These are phyloP conservation scores for Mystacides longicornis DNA, from an alignment of 2,888 invertebrate genomes.

Conservation along the genomic window DNA sequence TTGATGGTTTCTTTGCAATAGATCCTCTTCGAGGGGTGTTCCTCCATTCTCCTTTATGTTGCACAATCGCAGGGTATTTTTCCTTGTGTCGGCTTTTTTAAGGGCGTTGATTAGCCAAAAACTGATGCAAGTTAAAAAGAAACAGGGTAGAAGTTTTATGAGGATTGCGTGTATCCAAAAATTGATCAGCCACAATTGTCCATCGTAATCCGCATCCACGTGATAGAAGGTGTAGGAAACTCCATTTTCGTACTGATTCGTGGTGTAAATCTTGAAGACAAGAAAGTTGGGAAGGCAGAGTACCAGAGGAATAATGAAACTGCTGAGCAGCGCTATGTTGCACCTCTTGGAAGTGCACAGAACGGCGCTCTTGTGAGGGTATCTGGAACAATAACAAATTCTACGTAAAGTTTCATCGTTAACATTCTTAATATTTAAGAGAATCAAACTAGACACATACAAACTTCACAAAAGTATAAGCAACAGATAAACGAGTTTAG, in stretches of 20 bases:
- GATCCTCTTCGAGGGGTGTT: constrained; percentile 33
- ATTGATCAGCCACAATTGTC: constrained; percentile 59
- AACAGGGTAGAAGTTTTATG: constrained; percentile 73
- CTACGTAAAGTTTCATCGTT: too few relatives aligned
- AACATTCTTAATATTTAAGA: too few relatives aligned
- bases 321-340: constrained; percentile 64
- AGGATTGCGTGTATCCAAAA: constrained; percentile 78
- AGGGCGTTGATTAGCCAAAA: constrained; percentile 64
- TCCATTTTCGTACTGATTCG: constrained; percentile 44
- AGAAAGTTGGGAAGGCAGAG: constrained; percentile 80
- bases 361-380: constrained; percentile 67
- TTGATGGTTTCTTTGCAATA: constrained; percentile 59
- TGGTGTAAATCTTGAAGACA: constrained; percentile 48
- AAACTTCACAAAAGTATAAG: too few relatives aligned
- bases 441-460: too few relatives aligned
- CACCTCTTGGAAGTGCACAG: constrained; percentile 73
- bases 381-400: too few relatives aligned
- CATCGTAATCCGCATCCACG: constrained; percentile 50
- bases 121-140: constrained; percentile 66
- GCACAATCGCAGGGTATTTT: constrained; percentile 60
- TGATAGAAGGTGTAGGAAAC: constrained; percentile 43
- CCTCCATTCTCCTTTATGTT: constrained; percentile 46
- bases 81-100: constrained; percentile 67
- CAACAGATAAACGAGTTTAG: too few relatives aligned
- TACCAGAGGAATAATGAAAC: constrained; percentile 69